Base-by-base conservation (phyloP, 2,888 invertebrate genomes). In the Pheosia gnoma region DNA sequence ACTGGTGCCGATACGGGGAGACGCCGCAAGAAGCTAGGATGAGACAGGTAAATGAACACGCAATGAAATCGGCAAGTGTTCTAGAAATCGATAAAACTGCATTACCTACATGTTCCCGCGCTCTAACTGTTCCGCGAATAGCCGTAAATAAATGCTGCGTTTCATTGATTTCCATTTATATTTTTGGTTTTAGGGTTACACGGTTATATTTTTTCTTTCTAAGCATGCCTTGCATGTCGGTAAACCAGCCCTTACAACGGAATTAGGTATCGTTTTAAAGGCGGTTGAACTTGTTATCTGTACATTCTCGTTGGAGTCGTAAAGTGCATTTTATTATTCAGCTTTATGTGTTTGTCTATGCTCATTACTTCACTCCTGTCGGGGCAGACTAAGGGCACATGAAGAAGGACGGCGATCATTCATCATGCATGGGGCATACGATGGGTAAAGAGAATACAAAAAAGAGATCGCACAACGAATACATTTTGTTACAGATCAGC, bases 1-100 rank as follows among this genome's bases (percentile, higher is more conserved):
- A 95, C 85, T 96, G 96, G 95, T 96, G 96, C 87, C 94, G 96
- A 71, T 96, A 96, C 76, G 96, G 96, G 63, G 95, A 95, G 84
- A 94, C 95, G 58, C 95, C 95, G 78, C 95, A 95, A 83, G 95
- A 95, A 87, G 95, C 95, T 88, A 94, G 95, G 82, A 95, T 95
- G 90, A 94, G 95, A 93, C 95, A 96, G 95, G 96, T 96, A 94
- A 94, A 85, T 79, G 70, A 25, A 68, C 71, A 77, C 70, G 67
- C 60, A 58, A 61, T 45, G 61, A 63, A 62, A 65, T 39, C 49
- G 57, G 54, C 60, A 62, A 61, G 66, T 67, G 72, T 72, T 76
- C 74, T 78, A 80, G 74, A 58, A 71, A 72, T 61, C 54, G 65
- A 70, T 57, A 43, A 57, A 61, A 60, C 56, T 53, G 59, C 59